Base-by-base conservation (phyloP, 64 coral and sea anemone species). In the Dendrophyllia cribrosa region DNA sequence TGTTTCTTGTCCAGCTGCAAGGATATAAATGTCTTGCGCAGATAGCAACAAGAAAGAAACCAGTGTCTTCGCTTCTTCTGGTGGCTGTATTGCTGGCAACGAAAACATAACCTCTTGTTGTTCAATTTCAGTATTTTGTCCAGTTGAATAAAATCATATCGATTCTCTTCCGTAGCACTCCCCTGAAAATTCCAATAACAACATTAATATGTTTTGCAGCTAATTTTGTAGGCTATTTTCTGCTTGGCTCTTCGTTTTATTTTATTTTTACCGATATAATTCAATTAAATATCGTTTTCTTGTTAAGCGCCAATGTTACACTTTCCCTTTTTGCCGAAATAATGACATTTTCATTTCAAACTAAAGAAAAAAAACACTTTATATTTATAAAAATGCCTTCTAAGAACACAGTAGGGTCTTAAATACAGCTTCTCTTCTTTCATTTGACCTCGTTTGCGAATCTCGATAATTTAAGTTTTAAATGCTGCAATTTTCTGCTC, bases 301-400 rank as follows among this genome's bases (percentile, higher is more conserved):
- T 66, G 79, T 83, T n/a, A 50, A 83, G 59, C 43, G 59, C 60
- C 44, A 20, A 22, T 84, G 20, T 47, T 49, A 65, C 61, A 84
- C 61, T 84, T 84, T 68, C 61, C 80, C 80, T 84, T 84, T 84
- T 84, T 21, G 46, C 80, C 62, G 60, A 51, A 84, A 84, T 84
- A 84, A 84, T 84, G 80, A 68, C 20, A 46, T 67, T 67, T 84
- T 84, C 48, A 84, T 84, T 64, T 66, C 43, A 48, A 6, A 43
- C 65, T 51, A 50, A 51, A 84, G 62, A 84, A 16, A 51, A 16
- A 51, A 83, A 51, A 84, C 45, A 84, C 80, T 84, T 84, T 22
- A 84, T 48, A 50, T 84, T 66, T 66, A 50, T 19, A 68, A n/a
- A 43, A 50, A 84, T 51, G 61, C 60, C 15, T 49, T 19, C 19